A percentile compares a stretch with the other conserved stretches of the same genome.
These are phyloP conservation scores for Poliocrania exsul DNA, from an alignment of 2,797 vertebrate genomes.

Conservation along the genomic window DNA sequence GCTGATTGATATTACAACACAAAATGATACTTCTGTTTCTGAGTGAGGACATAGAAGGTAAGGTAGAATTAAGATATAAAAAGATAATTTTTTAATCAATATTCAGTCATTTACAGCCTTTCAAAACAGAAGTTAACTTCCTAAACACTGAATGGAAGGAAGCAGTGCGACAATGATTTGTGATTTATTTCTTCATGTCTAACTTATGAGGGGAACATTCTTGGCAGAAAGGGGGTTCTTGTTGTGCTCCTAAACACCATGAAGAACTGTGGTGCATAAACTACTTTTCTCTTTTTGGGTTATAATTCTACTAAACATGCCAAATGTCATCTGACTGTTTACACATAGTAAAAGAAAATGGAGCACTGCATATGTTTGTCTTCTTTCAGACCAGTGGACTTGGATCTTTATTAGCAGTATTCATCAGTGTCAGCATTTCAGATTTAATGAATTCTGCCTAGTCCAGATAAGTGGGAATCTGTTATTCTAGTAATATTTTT, in stretches of 20 bases:
- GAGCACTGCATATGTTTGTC: neutral
- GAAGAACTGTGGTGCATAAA: neutral
- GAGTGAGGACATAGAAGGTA: neutral
- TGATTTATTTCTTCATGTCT: neutral
- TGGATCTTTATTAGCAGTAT: neutral
- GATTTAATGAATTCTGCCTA: neutral
- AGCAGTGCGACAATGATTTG: neutral
- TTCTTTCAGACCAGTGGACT: neutral
- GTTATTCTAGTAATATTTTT: neutral
- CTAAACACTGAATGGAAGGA: neutral
- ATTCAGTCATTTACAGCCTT: neutral
- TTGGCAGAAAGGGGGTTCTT: neutral
- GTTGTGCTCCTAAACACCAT: neutral
- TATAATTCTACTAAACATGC: neutral
- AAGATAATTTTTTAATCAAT: neutral
- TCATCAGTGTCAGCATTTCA: neutral
- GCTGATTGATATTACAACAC: neutral
- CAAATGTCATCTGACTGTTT: neutral
- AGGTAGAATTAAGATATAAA: neutral
- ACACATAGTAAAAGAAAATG: neutral
- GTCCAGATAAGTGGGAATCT: neutral
- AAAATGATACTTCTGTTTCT: neutral
- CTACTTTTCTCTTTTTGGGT: neutral
- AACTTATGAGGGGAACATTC: neutral
- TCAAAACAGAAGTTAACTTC: neutral